Evolutionary conservation across 2,797 vertebrate species (phyloP).

Genomic region (Danio choprae): DNA sequence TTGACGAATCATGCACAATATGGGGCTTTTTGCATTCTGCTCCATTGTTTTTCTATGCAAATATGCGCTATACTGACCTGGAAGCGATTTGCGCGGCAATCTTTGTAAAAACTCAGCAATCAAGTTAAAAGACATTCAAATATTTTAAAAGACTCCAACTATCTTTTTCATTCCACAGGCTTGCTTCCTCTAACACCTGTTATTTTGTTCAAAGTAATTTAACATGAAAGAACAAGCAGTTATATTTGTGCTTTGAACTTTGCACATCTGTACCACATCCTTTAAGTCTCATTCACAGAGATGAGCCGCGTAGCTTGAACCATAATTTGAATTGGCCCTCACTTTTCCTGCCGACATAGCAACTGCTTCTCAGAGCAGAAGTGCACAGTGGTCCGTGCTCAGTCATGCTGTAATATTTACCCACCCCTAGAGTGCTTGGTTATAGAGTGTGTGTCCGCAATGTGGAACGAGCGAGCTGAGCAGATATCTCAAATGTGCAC

Average conservation of each 20-base stretch:
- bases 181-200: neutral
- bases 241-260: constrained; percentile 2
- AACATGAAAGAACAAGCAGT: constrained; percentile 2
- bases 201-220: neutral
- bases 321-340: constrained; percentile 19
- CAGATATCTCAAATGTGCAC: constrained; percentile 65
- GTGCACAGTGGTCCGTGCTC: constrained; percentile 19
- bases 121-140: neutral
- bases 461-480: constrained; percentile 44
- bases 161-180: neutral
- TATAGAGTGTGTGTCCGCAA: constrained; percentile 34
- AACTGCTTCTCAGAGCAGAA: constrained; percentile 27
- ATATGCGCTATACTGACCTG: neutral
- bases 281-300: neutral
- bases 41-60: neutral
- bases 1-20: neutral
- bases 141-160: too few relatives aligned
- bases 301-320: constrained; percentile 4
- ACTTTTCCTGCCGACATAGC: constrained; percentile 1
- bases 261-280: constrained; percentile 20
- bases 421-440: constrained; percentile 44
- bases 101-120: neutral
- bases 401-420: constrained; percentile 52
- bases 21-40: neutral
- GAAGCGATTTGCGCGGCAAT: neutral